These are phyloP conservation scores for Halocynthia aurantium DNA, from an alignment of 23 tunicate genomes.

Conservation along the genomic window DNA sequence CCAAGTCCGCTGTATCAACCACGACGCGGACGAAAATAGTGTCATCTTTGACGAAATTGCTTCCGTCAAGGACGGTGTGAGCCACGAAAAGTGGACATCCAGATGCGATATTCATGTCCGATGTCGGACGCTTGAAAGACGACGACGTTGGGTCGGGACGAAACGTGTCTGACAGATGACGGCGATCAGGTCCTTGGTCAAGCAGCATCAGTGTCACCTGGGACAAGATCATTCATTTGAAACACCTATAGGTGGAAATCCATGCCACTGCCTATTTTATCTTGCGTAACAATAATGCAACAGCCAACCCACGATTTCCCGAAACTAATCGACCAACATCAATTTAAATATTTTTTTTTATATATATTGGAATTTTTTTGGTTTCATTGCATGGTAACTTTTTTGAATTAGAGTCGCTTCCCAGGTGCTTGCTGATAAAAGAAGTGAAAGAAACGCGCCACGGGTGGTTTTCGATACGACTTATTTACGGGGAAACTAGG, in stretches of 20 bases:
- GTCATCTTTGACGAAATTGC: constrained; percentile 74
- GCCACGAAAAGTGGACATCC: constrained; percentile 91
- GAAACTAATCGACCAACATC: neutral
- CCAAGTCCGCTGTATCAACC: constrained; percentile 72
- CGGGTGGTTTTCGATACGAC: too few relatives aligned
- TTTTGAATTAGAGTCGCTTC: too few relatives aligned
- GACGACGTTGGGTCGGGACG: constrained; percentile 91
- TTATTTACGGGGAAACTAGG: too few relatives aligned
- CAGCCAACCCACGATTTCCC: neutral
- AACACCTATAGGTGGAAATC: too few relatives aligned
- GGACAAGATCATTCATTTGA: neutral
- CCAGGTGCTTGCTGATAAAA: too few relatives aligned
- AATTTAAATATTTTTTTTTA: too few relatives aligned
- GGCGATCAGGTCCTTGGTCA: constrained; percentile 70
- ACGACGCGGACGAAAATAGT: constrained; percentile 52
- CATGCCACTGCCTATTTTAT: neutral
- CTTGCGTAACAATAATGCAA: neutral
- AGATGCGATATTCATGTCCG: constrained; percentile 97
- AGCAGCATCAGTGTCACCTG: constrained; percentile 88
- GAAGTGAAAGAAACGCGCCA: too few relatives aligned
- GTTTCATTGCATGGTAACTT: too few relatives aligned
- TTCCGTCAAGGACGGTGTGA: constrained; percentile 66
- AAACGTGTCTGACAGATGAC: constrained; percentile 85
- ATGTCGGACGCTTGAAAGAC: constrained; percentile 71
- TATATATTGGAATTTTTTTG: too few relatives aligned